Evolutionary conservation across 1,140 invertebrate genomes (phyloP).

Genomic region (Matsumurasca onukii): DNA sequence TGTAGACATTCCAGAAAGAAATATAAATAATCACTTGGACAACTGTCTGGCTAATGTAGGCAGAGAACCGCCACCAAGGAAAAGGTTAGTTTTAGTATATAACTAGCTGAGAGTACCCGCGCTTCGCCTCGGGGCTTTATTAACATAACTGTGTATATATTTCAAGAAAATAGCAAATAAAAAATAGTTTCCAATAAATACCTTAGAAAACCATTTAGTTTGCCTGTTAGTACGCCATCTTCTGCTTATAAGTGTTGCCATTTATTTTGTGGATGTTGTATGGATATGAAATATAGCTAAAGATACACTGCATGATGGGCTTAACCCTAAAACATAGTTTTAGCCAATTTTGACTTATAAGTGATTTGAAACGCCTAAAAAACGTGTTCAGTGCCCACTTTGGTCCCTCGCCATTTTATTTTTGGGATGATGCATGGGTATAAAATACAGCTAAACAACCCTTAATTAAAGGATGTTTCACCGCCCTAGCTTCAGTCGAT

Average conservation of each 20-base stretch:
- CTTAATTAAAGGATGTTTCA: too few relatives aligned
- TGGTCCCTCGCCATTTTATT: too few relatives aligned
- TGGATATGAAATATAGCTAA: too few relatives aligned
- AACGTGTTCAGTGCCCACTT: too few relatives aligned
- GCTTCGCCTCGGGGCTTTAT: not conserved
- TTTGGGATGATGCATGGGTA: too few relatives aligned
- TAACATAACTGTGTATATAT: not conserved
- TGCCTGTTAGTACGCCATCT: not conserved
- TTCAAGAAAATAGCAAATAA: not conserved
- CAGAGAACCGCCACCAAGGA: conserved; percentile 5
- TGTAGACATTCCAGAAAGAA: conserved; percentile 49
- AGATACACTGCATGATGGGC: too few relatives aligned
- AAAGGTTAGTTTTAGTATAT: conserved; percentile 9
- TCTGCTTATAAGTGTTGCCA: not conserved
- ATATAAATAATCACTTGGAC: conserved; percentile 58
- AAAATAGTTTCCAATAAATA: not conserved
- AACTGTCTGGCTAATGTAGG: conserved; percentile 50
- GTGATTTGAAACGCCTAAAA: too few relatives aligned
- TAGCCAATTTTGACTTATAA: too few relatives aligned
- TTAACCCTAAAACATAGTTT: too few relatives aligned
- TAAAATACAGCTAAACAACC: too few relatives aligned
- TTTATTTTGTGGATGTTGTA: too few relatives aligned
- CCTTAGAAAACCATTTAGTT: not conserved
- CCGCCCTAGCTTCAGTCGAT: too few relatives aligned
- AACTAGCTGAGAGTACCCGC: not conserved